These are phyloP conservation scores for Galagoides demidoff DNA, from an alignment of 2,797 vertebrate genomes.

Conservation along the genomic window DNA sequence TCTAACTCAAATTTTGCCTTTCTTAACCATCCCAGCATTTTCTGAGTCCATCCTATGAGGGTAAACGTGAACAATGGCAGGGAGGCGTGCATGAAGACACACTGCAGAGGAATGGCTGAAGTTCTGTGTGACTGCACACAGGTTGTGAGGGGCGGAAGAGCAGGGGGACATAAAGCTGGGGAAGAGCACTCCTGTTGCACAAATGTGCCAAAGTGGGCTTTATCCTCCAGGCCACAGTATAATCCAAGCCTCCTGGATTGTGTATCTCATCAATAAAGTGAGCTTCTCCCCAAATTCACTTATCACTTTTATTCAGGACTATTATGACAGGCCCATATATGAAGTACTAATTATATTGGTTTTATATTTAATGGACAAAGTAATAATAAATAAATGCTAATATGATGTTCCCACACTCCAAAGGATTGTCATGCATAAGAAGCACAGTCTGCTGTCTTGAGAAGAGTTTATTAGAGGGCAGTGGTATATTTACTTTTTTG, in stretches of 20 bases:
- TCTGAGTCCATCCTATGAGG: neutral
- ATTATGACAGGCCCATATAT: neutral
- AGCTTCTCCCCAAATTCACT: neutral
- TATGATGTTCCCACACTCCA: neutral
- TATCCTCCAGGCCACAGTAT: neutral
- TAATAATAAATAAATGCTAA: neutral
- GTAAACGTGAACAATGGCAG: neutral
- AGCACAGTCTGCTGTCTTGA: neutral
- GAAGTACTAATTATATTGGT: neutral
- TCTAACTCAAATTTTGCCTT: neutral
- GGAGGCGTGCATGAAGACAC: neutral
- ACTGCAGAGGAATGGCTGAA: neutral
- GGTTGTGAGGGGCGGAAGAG: neutral
- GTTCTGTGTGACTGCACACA: rapidly evolving
- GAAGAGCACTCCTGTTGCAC: neutral
- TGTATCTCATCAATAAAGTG: neutral
- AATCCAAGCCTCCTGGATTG: neutral
- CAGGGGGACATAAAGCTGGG: neutral
- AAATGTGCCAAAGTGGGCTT: neutral
- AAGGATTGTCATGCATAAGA: neutral
- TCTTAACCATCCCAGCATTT: neutral
- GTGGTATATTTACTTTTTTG: neutral
- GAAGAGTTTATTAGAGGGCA: neutral
- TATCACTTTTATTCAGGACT: neutral
- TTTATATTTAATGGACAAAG: constrained; percentile 6